phyloP scores from a whole-genome alignment of 1,140 invertebrate species.

The Drosophila willistoni region DNA sequence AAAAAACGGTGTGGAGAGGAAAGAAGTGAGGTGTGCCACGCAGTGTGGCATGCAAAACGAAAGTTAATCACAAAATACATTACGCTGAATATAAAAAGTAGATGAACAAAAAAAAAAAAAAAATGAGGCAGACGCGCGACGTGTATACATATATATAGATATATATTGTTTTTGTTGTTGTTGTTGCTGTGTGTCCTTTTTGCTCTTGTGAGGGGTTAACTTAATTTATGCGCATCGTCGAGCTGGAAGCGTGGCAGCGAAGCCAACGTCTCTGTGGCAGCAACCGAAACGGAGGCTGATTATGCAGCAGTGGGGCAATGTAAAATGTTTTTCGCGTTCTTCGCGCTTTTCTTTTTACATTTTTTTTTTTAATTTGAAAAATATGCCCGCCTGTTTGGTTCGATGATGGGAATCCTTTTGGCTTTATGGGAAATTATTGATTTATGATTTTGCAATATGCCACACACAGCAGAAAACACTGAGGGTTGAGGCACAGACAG shows the following conservation, averaged over 20 bases:
- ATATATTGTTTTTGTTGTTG: neutral
- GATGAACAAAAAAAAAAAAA: conserved; percentile 61
- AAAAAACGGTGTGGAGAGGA: neutral
- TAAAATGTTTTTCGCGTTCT: conserved; percentile 55
- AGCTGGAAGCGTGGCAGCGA: conserved; percentile 66
- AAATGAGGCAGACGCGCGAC: conserved; percentile 72
- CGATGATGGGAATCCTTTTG: conserved; percentile 48
- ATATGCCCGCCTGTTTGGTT: conserved; percentile 56
- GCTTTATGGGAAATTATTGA: conserved; percentile 68
- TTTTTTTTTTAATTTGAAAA: conserved; percentile 73
- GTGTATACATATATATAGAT: conserved; percentile 17
- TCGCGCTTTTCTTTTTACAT: conserved; percentile 15
- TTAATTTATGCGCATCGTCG: conserved; percentile 78
- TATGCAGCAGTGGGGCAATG: conserved; percentile 46
- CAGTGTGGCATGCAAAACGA: conserved; percentile 74
- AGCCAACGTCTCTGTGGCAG: conserved; percentile 22
- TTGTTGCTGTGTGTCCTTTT: conserved; percentile 12
- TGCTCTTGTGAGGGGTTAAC: conserved; percentile 69
- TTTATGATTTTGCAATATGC: conserved; percentile 58
- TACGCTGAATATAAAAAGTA: conserved; percentile 68
- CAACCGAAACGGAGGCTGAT: conserved; percentile 51
- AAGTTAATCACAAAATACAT: conserved; percentile 82
- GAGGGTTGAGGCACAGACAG: neutral
- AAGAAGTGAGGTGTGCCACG: conserved; percentile 31
- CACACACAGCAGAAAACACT: neutral